phyloP scores from a whole-genome alignment of 2,797 vertebrate genomes.

The Propithecus deckenii region DNA sequence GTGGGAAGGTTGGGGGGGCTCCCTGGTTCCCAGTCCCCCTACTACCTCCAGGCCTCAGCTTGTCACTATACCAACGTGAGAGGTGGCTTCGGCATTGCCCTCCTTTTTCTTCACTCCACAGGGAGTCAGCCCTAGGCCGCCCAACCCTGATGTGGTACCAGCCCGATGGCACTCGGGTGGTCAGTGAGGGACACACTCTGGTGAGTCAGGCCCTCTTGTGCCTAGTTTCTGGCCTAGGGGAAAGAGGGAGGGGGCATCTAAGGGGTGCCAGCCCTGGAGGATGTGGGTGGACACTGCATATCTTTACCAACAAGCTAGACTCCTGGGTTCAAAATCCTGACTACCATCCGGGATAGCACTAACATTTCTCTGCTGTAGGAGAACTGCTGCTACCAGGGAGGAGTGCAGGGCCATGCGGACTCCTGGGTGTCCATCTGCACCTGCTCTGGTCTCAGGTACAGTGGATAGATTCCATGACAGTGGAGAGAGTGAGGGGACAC shows the following conservation, averaged over 20 bases:
- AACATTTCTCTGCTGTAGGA: slow-evolving; percentile 80
- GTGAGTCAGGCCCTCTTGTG: slow-evolving; percentile 81
- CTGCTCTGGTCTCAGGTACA: slow-evolving; percentile 91
- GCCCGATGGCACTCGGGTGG: slow-evolving; percentile 87
- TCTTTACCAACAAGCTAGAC: background rate
- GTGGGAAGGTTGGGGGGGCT: background rate
- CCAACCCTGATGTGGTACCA: slow-evolving; percentile 91
- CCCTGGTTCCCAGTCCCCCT: background rate
- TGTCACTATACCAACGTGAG: background rate
- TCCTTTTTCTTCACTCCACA: slow-evolving; percentile 67
- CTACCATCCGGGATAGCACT: background rate
- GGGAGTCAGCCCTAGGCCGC: slow-evolving; percentile 86
- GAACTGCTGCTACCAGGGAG: slow-evolving; percentile 92
- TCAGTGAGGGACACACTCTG: slow-evolving; percentile 81
- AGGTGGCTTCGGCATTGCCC: background rate
- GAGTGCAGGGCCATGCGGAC: slow-evolving; percentile 76
- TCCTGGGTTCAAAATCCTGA: background rate
- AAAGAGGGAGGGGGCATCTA: background rate
- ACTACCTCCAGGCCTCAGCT: background rate
- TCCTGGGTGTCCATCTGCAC: slow-evolving; percentile 91
- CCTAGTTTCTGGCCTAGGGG: background rate
- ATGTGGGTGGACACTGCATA: background rate
- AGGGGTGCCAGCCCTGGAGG: background rate
- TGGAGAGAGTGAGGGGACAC: too few relatives aligned
- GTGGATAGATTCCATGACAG: rapidly evolving